These are phyloP conservation scores for Silurus aristotelis DNA, from an alignment of 2,797 vertebrate genomes.

Conservation along the genomic window DNA sequence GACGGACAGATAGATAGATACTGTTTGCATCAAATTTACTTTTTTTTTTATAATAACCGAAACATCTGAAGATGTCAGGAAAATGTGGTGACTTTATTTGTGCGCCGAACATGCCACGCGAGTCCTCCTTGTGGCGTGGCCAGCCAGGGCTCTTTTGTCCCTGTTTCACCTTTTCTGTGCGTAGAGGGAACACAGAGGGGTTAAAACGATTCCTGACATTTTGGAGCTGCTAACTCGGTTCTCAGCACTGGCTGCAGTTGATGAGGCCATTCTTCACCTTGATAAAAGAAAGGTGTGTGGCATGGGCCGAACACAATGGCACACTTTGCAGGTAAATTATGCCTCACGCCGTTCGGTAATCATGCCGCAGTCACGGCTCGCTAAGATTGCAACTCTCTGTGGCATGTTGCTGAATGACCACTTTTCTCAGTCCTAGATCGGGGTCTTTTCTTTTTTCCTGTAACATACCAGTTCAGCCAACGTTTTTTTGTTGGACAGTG, in stretches of 20 bases:
- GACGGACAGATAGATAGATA: too few species aligned
- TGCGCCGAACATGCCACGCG: conserved; percentile 10
- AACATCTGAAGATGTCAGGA: background rate
- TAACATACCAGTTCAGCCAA: background rate
- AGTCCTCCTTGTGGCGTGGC: background rate
- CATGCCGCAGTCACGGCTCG: conserved; percentile 46
- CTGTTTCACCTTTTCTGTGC: background rate
- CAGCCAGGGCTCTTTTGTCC: background rate
- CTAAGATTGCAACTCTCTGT: conserved; percentile 31
- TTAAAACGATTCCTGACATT: conserved; percentile 26
- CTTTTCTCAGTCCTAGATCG: conserved; percentile 4
- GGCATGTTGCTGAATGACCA: conserved; percentile 33
- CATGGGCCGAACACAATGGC: conserved; percentile 53
- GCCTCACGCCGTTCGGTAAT: conserved; percentile 49
- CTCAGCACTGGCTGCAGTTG: conserved; percentile 36
- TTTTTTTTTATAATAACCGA: background rate
- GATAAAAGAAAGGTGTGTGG: conserved; percentile 52
- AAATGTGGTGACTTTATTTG: background rate
- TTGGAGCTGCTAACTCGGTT: conserved; percentile 33
- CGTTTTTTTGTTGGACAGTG: background rate
- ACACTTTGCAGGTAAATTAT: conserved; percentile 51
- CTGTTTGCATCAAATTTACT: background rate
- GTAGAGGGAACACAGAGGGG: background rate
- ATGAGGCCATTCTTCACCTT: conserved; percentile 56
- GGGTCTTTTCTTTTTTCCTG: background rate